phyloP scores from a whole-genome alignment of 1,140 invertebrate genomes.

The Wiebesia pumilae region DNA sequence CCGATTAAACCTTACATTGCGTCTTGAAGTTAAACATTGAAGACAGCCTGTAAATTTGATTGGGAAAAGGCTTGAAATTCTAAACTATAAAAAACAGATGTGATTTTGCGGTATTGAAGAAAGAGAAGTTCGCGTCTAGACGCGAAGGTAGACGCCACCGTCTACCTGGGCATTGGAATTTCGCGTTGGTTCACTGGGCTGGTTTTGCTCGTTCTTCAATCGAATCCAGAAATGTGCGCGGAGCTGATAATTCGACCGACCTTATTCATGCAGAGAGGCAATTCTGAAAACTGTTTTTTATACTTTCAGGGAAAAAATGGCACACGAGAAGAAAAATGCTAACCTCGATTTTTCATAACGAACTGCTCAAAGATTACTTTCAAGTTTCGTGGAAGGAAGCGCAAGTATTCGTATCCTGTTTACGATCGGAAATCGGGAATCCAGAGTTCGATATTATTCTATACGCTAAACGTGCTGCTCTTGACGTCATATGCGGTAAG shows the following conservation, averaged over 20 bases:
- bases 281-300: not conserved
- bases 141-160: too few species aligned
- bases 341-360: slow-evolving; percentile 87
- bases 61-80: not conserved
- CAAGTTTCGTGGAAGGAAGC: slow-evolving; percentile 74
- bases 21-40: not conserved
- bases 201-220: not conserved
- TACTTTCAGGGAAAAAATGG: slow-evolving; percentile 80
- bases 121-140: not conserved
- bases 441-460: slow-evolving; percentile 79
- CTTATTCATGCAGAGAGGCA: not conserved
- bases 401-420: slow-evolving; percentile 78
- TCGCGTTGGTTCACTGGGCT: too few species aligned
- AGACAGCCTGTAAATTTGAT: slow-evolving; percentile 4
- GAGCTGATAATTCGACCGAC: not conserved
- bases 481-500: slow-evolving; percentile 83
- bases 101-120: not conserved
- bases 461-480: slow-evolving; percentile 78
- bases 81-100: not conserved
- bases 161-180: not conserved
- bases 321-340: slow-evolving; percentile 80
- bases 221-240: not conserved
- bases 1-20: not conserved
- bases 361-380: slow-evolving; percentile 82
- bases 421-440: slow-evolving; percentile 76